A percentile compares a stretch with the other conserved stretches of the same genome.
These are phyloP conservation scores for Mechanitis messenoides DNA, from an alignment of 2,888 invertebrate genomes.

Conservation along the genomic window DNA sequence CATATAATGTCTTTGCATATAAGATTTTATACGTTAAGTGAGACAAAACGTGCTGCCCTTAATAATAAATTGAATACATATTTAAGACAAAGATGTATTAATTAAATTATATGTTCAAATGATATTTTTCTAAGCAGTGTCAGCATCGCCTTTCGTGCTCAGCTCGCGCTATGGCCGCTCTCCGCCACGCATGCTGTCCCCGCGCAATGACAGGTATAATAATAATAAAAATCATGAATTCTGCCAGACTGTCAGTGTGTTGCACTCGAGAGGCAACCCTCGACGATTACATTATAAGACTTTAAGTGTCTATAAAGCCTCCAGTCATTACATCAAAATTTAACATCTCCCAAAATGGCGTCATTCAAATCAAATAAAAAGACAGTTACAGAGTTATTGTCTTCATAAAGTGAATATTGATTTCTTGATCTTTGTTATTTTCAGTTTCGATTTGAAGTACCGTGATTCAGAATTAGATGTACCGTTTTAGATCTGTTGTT, in stretches of 20 bases:
- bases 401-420: neutral
- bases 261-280: neutral
- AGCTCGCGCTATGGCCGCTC: conserved; percentile 63
- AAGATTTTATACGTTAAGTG: too few relatives aligned
- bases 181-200: conserved; percentile 46
- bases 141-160: conserved; percentile 58
- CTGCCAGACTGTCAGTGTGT: neutral
- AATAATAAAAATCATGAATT: neutral
- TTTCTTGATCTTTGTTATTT: neutral
- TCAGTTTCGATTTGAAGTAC: neutral
- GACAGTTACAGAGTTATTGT: neutral
- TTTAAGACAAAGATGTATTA: too few relatives aligned
- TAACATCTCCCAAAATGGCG: conserved; percentile 14
- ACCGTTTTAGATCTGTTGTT: too few relatives aligned
- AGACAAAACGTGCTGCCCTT: too few relatives aligned
- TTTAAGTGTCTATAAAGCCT: conserved; percentile 8
- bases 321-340: conserved; percentile 11
- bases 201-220: conserved; percentile 55
- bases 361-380: conserved; percentile 3
- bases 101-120: neutral
- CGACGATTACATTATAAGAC: neutral
- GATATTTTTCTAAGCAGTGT: conserved; percentile 39
- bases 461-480: too few relatives aligned
- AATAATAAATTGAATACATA: too few relatives aligned
- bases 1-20: too few relatives aligned